Conservation (phyloP, 2,888 invertebrate species). For the Athalia cordata region DNA sequence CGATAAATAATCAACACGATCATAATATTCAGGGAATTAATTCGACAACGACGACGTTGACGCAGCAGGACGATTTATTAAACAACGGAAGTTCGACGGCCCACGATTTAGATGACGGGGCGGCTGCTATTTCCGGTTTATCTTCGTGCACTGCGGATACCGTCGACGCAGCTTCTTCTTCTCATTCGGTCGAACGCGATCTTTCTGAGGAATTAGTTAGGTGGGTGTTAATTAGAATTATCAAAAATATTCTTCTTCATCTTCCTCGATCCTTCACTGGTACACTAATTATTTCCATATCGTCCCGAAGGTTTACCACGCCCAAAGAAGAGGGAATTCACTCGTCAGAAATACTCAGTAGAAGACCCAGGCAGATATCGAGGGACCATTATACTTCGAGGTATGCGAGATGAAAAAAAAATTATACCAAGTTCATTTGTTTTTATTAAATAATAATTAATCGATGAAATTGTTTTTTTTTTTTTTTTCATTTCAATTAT, state of each 20-base stretch:
- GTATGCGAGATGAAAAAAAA: slow-evolving; percentile 51
- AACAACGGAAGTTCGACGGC: too few species aligned
- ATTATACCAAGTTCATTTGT: too few species aligned
- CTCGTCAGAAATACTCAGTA: slow-evolving; percentile 62
- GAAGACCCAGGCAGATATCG: slow-evolving; percentile 63
- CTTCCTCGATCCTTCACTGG: neutral
- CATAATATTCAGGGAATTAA: too few species aligned
- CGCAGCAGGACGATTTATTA: too few species aligned
- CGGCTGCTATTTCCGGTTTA: slow-evolving; percentile 13
- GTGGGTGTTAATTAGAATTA: slow-evolving; percentile 51
- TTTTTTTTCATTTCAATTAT: too few species aligned
- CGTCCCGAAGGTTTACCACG: slow-evolving; percentile 51
- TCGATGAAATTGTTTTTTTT: neutral
- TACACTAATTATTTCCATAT: neutral
- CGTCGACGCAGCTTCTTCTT: slow-evolving; percentile 53
- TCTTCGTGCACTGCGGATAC: slow-evolving; percentile 50
- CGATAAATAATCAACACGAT: slow-evolving; percentile 58
- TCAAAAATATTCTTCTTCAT: neutral
- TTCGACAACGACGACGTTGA: neutral
- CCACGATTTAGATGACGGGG: neutral
- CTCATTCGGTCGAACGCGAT: slow-evolving; percentile 54
- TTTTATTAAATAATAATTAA: neutral
- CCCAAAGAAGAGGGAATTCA: slow-evolving; percentile 61
- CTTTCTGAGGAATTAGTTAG: slow-evolving; percentile 64
- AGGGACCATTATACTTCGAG: slow-evolving; percentile 71